Percentiles rank a stretch among this genome's conserved stretches.
Conservation (phyloP, 2,113 vertebrate species). For the Gobio gobio region DNA sequence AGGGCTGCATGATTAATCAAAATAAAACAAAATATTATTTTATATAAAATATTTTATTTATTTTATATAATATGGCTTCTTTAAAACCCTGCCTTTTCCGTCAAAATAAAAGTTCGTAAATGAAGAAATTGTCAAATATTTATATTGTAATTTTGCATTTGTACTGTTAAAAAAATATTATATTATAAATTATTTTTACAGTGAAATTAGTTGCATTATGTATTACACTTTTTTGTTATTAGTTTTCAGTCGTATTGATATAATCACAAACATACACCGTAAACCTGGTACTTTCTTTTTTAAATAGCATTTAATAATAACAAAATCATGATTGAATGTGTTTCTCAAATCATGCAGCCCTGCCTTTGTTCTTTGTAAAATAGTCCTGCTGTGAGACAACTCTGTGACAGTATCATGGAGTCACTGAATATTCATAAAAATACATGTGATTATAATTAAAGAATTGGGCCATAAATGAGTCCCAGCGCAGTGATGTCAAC, state of each 20-base stretch:
- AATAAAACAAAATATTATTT: not conserved
- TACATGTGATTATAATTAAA: not conserved
- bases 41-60: no score
- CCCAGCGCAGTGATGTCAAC: not conserved
- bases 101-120: not conserved
- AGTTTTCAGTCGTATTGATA: no score
- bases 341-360: not conserved
- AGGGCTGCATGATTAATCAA: not conserved
- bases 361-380: not conserved
- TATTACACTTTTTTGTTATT: no score
- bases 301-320: no score
- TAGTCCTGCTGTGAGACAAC: not conserved
- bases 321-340: no score
- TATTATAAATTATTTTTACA: no score
- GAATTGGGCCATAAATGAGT: not conserved
- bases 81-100: not conserved
- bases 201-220: no score
- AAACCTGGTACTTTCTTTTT: no score
- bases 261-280: no score
- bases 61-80: not conserved
- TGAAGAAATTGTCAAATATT: no score
- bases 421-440: not conserved
- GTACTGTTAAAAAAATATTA: no score
- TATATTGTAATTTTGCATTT: no score
- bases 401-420: not conserved